These are phyloP conservation scores for Temnothorax nylanderi DNA, from an alignment of 1,140 invertebrate species.

Conservation along the genomic window DNA sequence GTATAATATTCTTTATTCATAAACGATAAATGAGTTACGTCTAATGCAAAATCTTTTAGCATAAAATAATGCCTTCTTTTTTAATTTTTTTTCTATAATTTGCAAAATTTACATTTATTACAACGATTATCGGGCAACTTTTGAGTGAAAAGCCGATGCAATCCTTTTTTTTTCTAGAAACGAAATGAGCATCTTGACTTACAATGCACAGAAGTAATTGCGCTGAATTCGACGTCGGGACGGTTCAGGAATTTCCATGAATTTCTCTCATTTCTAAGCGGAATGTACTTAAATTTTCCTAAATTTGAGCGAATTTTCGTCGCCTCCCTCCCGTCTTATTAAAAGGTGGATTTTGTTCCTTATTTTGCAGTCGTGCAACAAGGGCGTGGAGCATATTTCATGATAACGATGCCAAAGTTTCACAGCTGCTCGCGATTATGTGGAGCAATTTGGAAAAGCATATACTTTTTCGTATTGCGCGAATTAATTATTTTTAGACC, in stretches of 20 bases:
- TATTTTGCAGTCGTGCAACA: slow-evolving; percentile 29
- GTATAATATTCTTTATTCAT: not conserved
- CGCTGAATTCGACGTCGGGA: slow-evolving; percentile 6
- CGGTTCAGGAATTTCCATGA: slow-evolving; percentile 38
- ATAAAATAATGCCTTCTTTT: not conserved
- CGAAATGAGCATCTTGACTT: slow-evolving; percentile 42
- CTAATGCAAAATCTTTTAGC: too few relatives aligned
- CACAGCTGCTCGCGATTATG: slow-evolving; percentile 15
- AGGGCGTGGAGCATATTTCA: slow-evolving; percentile 20
- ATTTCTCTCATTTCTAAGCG: slow-evolving; percentile 18
- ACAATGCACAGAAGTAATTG: slow-evolving; percentile 30
- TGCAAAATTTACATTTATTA: slow-evolving; percentile 5
- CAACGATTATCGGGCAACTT: not conserved
- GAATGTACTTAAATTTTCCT: slow-evolving; percentile 47
- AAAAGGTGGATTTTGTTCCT: slow-evolving; percentile 38
- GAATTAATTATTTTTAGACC: slow-evolving; percentile 17
- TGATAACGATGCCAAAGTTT: slow-evolving; percentile 38
- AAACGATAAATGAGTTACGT: not conserved
- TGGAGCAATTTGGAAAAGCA: slow-evolving; percentile 3
- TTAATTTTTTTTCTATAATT: not conserved
- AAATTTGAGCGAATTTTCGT: slow-evolving; percentile 48
- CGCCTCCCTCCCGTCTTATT: slow-evolving; percentile 32
- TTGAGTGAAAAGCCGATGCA: not conserved
- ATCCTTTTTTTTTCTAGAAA: slow-evolving; percentile 16
- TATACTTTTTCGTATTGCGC: not conserved